Percentiles rank a stretch among this genome's conserved stretches.
These are phyloP conservation scores for Campaea margaritaria DNA, from an alignment of 2,888 invertebrate species.

Conservation along the genomic window DNA sequence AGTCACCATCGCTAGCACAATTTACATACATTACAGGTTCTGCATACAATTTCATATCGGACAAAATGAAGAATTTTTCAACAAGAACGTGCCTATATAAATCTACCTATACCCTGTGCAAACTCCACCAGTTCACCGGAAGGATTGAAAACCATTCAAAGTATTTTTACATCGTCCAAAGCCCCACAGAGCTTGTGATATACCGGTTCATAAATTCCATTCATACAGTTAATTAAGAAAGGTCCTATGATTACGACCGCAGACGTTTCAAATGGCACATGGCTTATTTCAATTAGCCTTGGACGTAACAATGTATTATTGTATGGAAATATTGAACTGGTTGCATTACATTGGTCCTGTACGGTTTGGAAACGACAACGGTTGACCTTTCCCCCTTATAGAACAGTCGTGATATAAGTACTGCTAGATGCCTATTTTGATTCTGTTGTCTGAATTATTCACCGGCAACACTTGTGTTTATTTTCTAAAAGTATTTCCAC, in stretches of 20 bases:
- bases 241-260: conserved; percentile 33
- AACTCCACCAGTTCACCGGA: not conserved
- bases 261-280: conserved; percentile 48
- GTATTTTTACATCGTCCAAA: conserved; percentile 6
- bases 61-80: too few relatives aligned
- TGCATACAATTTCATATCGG: too few relatives aligned
- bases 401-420: conserved; percentile 36
- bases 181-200: conserved; percentile 16
- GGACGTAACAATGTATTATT: conserved; percentile 76
- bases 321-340: conserved; percentile 79
- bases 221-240: conserved; percentile 42
- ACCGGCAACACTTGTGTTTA: not conserved
- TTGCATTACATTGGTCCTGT: conserved; percentile 66
- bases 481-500: not conserved
- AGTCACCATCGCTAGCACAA: too few relatives aligned
- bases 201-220: conserved; percentile 37
- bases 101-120: not conserved
- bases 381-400: conserved; percentile 66
- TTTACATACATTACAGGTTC: too few relatives aligned
- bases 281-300: conserved; percentile 72
- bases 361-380: conserved; percentile 61
- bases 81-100: too few relatives aligned
- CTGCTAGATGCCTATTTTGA: conserved; percentile 34
- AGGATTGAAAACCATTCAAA: conserved; percentile 2
- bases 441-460: conserved; percentile 18